Evolutionary conservation across 2,888 invertebrate species (phyloP).

Genomic region (Aelia acuminata): DNA sequence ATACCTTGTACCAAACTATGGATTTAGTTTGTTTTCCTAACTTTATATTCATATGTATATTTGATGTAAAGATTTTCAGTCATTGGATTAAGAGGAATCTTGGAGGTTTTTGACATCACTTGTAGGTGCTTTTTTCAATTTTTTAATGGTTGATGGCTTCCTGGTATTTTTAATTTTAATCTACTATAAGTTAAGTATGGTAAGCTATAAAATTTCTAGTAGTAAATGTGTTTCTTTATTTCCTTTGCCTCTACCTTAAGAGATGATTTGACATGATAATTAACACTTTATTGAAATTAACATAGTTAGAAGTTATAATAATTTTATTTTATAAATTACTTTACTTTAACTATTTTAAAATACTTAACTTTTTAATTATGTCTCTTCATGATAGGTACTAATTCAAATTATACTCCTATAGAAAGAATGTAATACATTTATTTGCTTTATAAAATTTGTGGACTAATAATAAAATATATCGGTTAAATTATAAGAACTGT

Average conservation of each 20-base stretch:
- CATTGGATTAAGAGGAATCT: not conserved
- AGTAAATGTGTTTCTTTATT: not conserved
- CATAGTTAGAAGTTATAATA: not conserved
- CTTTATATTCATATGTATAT: not conserved
- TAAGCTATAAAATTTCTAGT: not conserved
- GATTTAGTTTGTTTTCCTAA: not conserved
- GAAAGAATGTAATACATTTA: not conserved
- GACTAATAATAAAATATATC: not conserved
- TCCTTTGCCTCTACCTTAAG: not conserved
- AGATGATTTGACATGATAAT: not conserved
- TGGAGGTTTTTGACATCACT: slow-evolving; percentile 4
- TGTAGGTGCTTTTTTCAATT: not conserved
- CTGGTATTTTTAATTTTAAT: not conserved
- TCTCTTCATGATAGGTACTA: not conserved
- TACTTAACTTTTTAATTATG: not conserved
- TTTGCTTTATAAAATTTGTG: not conserved
- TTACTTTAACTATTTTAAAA: too few species aligned
- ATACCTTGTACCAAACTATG: not conserved
- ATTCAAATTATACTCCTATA: not conserved
- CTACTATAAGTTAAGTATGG: not conserved
- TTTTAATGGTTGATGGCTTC: slow-evolving; percentile 13
- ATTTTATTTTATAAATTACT: not conserved
- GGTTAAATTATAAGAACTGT: not conserved
- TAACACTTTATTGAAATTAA: not conserved
- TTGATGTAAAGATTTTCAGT: not conserved